Evolutionary conservation across 2,888 invertebrate species (phyloP), one percentile per base, ranked within the genome.

Genomic region (Amphipoea oculea): DNA sequence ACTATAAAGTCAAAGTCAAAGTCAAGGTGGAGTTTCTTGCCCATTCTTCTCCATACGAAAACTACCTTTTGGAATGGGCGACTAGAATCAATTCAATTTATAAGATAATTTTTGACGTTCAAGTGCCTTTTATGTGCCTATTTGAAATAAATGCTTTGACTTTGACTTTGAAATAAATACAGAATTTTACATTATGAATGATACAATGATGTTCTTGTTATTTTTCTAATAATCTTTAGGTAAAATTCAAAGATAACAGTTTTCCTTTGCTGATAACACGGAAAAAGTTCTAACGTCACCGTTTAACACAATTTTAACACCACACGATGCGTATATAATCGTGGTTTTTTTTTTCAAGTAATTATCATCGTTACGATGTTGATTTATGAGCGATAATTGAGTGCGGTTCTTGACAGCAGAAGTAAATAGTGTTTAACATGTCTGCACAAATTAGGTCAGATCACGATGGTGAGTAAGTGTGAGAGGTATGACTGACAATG

Each of bases 281-380:
- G 67, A 66, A 67, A 86, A 78, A 54, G 66, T 36, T n/a, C 40
- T 65, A 45, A 73, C 68, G 73, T 85, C 74, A 84, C 7, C 9
- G 48, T 54, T 84, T 87, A 68, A 63, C 86, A 87, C 82, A 45
- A 86, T 79, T 82, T 79, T 78, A 82, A 79, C 83, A 82, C 78
- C 40, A 42, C 57, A 65, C 63, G 60, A 57, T 57, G 36, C 48
- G 65, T 48, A 45, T 70, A 77, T 29, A 29, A 67, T 60, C n/a
- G 62, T 36, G 9, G 40, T 48, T 29, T 57, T 72, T n/a, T 54
- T 65, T 79, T 72, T 48, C 57, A 75, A 45, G 54, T 36, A 62
- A 86, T 72, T 85, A 79, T 76, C 72, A 72, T 65, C 40, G 45
- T 80, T 76, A 84, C 14, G 2, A 0, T 36, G 60, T 40, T 75